These are phyloP conservation scores for Rhineura floridana DNA, from an alignment of 2,113 vertebrate species.

Conservation along the genomic window DNA sequence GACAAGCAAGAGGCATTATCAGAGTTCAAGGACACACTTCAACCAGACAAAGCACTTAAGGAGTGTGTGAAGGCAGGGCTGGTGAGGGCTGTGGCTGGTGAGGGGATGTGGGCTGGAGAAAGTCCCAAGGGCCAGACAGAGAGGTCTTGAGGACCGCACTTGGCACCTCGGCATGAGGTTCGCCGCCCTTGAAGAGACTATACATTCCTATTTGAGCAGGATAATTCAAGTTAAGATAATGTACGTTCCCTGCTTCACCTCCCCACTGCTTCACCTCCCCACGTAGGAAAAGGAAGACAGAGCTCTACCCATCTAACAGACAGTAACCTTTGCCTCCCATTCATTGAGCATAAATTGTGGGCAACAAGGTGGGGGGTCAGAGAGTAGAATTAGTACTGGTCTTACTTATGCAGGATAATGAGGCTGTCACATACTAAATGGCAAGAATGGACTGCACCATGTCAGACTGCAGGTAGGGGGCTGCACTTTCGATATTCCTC, in stretches of 20 bases:
- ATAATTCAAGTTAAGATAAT: background rate
- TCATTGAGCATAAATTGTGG: background rate
- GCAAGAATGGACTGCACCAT: background rate
- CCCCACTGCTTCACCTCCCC: background rate
- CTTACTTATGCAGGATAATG: background rate
- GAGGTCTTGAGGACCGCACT: too few relatives aligned
- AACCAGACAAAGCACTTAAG: too few relatives aligned
- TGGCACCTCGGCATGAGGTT: too few relatives aligned
- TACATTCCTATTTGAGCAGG: background rate
- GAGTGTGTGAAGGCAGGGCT: too few relatives aligned
- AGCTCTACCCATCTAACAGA: background rate
- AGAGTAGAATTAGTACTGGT: background rate
- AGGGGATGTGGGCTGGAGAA: too few relatives aligned
- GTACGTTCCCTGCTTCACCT: background rate
- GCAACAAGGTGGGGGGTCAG: background rate
- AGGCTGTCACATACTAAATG: background rate
- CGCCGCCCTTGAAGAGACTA: too few relatives aligned
- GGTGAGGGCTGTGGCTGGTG: too few relatives aligned
- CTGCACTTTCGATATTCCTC: background rate
- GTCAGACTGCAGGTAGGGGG: background rate
- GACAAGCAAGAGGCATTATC: too few relatives aligned
- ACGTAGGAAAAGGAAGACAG: background rate
- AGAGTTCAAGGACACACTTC: too few relatives aligned
- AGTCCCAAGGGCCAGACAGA: too few relatives aligned
- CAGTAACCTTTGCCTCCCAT: background rate